Evolutionary conservation across 2,113 vertebrate genomes (phyloP), one percentile per base, ranked within the genome.

Genomic region (Mirza zaza): DNA sequence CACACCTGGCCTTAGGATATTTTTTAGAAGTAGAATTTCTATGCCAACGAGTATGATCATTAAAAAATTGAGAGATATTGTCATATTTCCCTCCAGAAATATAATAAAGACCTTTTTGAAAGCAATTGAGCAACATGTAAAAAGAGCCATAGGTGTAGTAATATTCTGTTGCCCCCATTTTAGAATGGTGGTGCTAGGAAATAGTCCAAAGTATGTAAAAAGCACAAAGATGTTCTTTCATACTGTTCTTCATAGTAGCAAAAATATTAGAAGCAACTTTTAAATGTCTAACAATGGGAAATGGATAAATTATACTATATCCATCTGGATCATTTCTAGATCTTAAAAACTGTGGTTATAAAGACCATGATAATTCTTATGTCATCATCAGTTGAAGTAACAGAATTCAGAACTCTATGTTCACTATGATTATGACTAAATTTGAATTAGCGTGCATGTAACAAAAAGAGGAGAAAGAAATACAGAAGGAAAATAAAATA

Each of bases 151-250:
- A 84, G 39, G 21, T 92, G n/a, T 82, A 63, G 32, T 94, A 87
- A 63, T 94, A 39, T 55, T 61, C n/a, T 63, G 6, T 90, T 87
- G 61, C 11, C 61, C 61, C 27, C 6, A 12, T 1, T 90, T 27
- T 80, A 63, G 59, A 8, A 81, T 68, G 80, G 45, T 59, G 63
- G 14, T 32, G 17, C 34, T 87, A 91, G 68, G n/a, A 86, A 75
- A 75, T 90, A 84, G 85, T 87, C 52, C 50, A 95, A 90, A 94
- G 76, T 93, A 95, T 91, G 42, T 86, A n/a, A 71, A 95, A 96
- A 67, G 42, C 21, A 61, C 57, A 87, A 95, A 90, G 80, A 63
- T 52, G 27, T 90, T 90, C 23, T 77, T 93, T 87, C 27, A 94
- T 61, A 34, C 42, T 89, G n/a, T 77, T 93, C 52, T 88, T 76